phyloP scores from a whole-genome alignment of 2,888 invertebrate species.

The Stratiomys singularior region DNA sequence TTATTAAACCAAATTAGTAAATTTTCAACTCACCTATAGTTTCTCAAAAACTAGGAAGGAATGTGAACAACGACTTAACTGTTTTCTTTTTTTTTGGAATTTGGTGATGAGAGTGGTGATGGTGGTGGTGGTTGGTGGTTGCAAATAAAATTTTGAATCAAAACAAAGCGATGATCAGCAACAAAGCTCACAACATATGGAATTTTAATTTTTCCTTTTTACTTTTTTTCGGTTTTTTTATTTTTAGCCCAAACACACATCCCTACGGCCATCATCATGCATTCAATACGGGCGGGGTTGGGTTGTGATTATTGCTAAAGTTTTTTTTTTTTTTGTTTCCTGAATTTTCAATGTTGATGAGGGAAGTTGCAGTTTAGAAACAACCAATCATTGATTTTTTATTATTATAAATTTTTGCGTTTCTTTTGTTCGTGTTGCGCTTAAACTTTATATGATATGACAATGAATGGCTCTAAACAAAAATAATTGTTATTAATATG shows the following conservation, averaged over 20 bases:
- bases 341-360: background rate
- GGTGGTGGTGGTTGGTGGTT: background rate
- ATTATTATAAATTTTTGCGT: too few relatives aligned
- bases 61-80: background rate
- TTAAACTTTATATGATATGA: conserved; percentile 11
- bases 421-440: background rate
- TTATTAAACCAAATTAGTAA: background rate
- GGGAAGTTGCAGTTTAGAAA: background rate
- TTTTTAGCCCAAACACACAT: conserved; percentile 35
- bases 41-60: background rate
- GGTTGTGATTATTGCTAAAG: background rate
- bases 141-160: background rate
- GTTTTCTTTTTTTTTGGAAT: background rate
- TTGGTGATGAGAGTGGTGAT: background rate
- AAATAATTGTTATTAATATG: conserved; percentile 19
- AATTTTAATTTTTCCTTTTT: background rate
- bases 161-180: conserved; percentile 33
- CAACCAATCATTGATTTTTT: background rate
- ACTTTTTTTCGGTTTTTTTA: background rate
- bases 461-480: background rate
- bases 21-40: conserved; percentile 19
- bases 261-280: conserved; percentile 43
- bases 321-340: background rate
- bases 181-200: conserved; percentile 38
- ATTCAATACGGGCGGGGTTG: background rate